phyloP scores from a whole-genome alignment of 2,888 invertebrate genomes.

The Capitulum mitella region DNA sequence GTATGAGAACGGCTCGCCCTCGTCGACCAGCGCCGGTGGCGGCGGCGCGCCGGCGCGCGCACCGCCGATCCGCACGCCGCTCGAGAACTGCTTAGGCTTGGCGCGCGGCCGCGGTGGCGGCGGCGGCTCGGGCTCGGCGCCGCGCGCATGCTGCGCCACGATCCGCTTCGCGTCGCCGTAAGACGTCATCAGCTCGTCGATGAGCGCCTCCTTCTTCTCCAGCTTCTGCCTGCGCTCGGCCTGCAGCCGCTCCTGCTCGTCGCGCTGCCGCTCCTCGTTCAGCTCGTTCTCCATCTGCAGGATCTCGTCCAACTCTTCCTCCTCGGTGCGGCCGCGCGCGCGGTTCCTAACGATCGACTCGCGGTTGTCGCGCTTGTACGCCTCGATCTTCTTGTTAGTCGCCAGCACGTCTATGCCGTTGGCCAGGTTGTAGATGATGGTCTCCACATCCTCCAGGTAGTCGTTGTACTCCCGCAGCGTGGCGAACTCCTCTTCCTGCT shows the following conservation, averaged over 20 bases:
- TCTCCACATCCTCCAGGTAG: constrained; percentile 91
- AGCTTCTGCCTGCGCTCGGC: constrained; percentile 54
- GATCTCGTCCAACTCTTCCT: constrained; percentile 80
- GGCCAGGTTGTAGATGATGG: constrained; percentile 78
- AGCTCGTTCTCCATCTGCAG: constrained; percentile 63
- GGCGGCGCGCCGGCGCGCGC: not conserved
- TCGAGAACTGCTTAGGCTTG: constrained; percentile 23
- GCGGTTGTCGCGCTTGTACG: constrained; percentile 82
- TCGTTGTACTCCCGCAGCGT: constrained; percentile 81
- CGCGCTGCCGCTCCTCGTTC: constrained; percentile 28
- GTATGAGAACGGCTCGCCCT: constrained; percentile 68
- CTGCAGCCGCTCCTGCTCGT: constrained; percentile 46
- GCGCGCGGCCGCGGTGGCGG: constrained; percentile 26
- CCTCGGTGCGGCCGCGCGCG: constrained; percentile 51
- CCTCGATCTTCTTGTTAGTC: constrained; percentile 82
- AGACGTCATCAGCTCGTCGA: constrained; percentile 91
- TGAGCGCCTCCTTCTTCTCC: constrained; percentile 79
- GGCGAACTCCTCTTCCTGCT: constrained; percentile 87
- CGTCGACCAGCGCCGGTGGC: constrained; percentile 56
- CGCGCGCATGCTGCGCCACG: constrained; percentile 53
- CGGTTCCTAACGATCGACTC: constrained; percentile 68
- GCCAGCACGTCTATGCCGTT: constrained; percentile 81
- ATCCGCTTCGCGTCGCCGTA: constrained; percentile 83
- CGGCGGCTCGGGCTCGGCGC: constrained; percentile 57
- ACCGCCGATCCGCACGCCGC: constrained; percentile 25